Percentiles rank a stretch among this genome's conserved stretches.
phyloP scores from a whole-genome alignment of 2,888 invertebrate species.

The Agrotis segetum region DNA sequence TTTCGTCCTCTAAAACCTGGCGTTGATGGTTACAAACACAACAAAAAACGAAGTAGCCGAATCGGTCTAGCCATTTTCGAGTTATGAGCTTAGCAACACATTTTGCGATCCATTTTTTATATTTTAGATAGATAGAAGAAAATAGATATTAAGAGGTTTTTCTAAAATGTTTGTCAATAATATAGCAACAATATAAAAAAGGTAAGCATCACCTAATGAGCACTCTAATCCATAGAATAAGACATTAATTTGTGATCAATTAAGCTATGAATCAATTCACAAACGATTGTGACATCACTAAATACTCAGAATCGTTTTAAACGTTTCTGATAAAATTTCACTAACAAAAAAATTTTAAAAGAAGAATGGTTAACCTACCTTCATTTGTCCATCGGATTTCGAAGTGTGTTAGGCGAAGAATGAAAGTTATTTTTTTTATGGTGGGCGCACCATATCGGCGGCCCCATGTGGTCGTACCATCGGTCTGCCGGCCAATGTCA shows the following conservation, averaged over 20 bases:
- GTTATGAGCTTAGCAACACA: too few relatives aligned
- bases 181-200: not conserved
- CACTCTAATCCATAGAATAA: not conserved
- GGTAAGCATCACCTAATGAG: not conserved
- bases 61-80: too few relatives aligned
- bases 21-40: too few relatives aligned
- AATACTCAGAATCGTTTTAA: conserved; percentile 2
- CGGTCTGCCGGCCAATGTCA: conserved; percentile 62
- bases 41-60: too few relatives aligned
- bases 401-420: conserved; percentile 6
- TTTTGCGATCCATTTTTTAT: too few relatives aligned
- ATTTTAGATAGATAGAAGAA: too few relatives aligned
- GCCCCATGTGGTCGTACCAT: conserved; percentile 43
- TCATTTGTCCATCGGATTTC: conserved; percentile 54
- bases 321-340: not conserved
- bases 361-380: conserved; percentile 46
- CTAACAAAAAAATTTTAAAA: not conserved
- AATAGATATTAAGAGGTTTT: too few relatives aligned
- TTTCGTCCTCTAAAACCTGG: too few relatives aligned
- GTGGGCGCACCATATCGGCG: conserved; percentile 48
- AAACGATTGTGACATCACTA: conserved; percentile 8
- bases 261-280: conserved; percentile 1
- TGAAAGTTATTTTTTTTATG: conserved; percentile 38
- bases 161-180: not conserved
- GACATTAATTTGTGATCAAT: not conserved